phyloP scores from a whole-genome alignment of 2,797 vertebrate genomes.

The Artibeus lituratus region DNA sequence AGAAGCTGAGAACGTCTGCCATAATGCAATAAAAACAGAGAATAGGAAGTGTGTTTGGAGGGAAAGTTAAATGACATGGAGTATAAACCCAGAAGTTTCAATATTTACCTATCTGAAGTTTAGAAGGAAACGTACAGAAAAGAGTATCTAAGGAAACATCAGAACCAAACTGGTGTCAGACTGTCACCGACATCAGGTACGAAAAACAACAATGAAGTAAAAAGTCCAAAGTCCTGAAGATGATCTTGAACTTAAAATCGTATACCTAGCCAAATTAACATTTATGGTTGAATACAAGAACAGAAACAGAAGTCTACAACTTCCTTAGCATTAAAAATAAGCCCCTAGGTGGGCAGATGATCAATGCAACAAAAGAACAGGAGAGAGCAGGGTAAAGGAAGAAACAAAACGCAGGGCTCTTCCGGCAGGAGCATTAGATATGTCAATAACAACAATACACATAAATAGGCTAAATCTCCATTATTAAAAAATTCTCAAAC shows the following conservation, averaged over 20 bases:
- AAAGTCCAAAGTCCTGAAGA: neutral
- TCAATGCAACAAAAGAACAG: neutral
- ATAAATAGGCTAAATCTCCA: neutral
- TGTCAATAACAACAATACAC: neutral
- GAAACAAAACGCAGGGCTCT: neutral
- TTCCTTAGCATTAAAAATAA: neutral
- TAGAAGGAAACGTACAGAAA: constrained; percentile 15
- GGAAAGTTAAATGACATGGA: neutral
- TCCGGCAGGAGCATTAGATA: neutral
- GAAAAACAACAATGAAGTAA: neutral
- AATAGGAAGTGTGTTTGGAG: neutral
- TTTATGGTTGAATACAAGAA: neutral
- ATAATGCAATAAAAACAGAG: neutral
- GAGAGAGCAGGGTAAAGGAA: neutral
- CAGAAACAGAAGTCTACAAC: neutral
- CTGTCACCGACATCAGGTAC: neutral
- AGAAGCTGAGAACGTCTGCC: neutral
- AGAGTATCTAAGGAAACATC: neutral
- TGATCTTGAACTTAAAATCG: neutral
- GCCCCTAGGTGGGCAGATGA: neutral
- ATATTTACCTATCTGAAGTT: neutral
- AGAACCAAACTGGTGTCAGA: neutral
- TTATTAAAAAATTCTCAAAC: neutral
- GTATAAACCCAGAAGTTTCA: neutral
- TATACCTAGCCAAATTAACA: neutral